phyloP scores from a whole-genome alignment of 1,140 invertebrate genomes.

The Tyrophagus putrescentiae region DNA sequence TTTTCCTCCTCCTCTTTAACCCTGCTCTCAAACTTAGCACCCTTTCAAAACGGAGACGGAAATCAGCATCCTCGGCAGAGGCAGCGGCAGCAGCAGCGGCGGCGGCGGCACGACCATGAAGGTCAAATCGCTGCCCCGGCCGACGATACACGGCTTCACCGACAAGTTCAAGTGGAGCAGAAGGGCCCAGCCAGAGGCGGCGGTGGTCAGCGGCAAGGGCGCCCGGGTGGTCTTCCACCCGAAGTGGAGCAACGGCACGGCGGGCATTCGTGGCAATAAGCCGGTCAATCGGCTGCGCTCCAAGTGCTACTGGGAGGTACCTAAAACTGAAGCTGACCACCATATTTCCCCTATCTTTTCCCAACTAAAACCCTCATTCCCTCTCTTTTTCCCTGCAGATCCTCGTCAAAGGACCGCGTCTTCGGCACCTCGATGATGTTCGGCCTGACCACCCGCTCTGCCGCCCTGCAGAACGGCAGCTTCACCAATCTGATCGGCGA shows the following conservation, averaged over 20 bases:
- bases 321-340: background rate
- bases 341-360: background rate
- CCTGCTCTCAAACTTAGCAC: background rate
- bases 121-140: background rate
- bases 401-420: constrained; percentile 44
- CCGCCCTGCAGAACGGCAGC: constrained; percentile 46
- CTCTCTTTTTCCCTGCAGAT: constrained; percentile 3
- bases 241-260: constrained; percentile 57
- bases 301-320: constrained; percentile 52
- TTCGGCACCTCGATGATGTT: constrained; percentile 65
- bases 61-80: background rate
- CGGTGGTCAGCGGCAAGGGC: constrained; percentile 38
- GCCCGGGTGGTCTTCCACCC: constrained; percentile 49
- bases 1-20: too few relatives aligned
- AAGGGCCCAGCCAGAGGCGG: background rate
- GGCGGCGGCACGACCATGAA: background rate
- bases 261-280: constrained; percentile 47
- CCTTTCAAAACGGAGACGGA: background rate
- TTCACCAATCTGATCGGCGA: constrained; percentile 55
- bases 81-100: background rate
- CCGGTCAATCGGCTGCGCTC: constrained; percentile 44
- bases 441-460: constrained; percentile 48
- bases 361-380: background rate
- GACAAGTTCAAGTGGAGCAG: constrained; percentile 2
- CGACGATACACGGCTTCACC: background rate